A percentile compares a stretch with the other conserved stretches of the same genome.
Evolutionary conservation across 2,113 vertebrate genomes (phyloP).

Genomic region (Scopus umbretta): DNA sequence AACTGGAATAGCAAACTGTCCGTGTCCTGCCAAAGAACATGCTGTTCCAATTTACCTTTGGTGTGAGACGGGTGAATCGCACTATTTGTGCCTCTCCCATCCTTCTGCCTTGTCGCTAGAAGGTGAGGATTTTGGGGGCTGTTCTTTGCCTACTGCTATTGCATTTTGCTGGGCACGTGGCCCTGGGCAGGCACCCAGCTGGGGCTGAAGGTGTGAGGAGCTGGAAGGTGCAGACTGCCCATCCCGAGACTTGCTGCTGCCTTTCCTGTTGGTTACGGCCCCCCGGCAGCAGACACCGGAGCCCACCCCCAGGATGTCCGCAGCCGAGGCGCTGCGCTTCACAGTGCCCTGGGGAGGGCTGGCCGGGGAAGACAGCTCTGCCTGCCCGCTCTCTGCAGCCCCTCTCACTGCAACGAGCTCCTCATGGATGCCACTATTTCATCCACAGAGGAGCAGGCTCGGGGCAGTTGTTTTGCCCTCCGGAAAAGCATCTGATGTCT

Average conservation of each 20-base stretch:
- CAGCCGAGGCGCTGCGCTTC: neutral
- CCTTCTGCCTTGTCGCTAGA: neutral
- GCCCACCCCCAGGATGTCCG: neutral
- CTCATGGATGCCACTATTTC: fast-evolving
- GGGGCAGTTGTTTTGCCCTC: neutral
- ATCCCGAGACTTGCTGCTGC: neutral
- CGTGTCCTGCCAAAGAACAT: neutral
- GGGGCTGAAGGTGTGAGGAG: neutral
- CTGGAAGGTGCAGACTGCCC: neutral
- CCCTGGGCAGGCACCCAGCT: neutral
- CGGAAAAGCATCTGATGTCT: neutral
- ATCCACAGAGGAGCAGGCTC: neutral
- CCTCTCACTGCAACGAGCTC: neutral
- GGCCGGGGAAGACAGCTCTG: neutral
- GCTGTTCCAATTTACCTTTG: neutral
- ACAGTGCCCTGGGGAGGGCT: neutral
- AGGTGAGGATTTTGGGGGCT: neutral
- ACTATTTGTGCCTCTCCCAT: neutral
- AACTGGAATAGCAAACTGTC: neutral
- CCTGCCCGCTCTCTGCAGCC: neutral
- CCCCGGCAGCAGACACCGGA: too few relatives aligned
- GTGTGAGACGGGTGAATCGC: neutral
- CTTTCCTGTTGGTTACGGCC: neutral
- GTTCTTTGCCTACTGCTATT: neutral
- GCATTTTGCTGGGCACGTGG: neutral